Conservation (phyloP, 2,888 invertebrate genomes). For the Chymomyza caudatula region DNA sequence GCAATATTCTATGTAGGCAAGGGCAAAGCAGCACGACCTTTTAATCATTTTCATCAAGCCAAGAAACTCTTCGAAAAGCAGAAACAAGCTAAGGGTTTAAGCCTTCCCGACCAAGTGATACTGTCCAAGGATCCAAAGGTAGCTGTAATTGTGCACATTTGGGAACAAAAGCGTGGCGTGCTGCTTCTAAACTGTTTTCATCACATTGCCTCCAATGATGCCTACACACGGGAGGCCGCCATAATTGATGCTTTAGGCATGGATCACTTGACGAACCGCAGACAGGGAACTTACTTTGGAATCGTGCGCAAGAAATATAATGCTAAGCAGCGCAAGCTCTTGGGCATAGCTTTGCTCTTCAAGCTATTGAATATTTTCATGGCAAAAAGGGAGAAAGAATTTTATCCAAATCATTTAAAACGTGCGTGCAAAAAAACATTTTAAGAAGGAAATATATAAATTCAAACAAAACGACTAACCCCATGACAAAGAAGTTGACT, state of each 20-base stretch:
- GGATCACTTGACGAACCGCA: conserved; percentile 86
- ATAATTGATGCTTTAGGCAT: conserved; percentile 93
- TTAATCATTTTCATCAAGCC: conserved; percentile 80
- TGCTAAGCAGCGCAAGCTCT: conserved; percentile 27
- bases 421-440: neutral
- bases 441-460: neutral
- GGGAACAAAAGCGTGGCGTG: conserved; percentile 89
- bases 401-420: conserved; percentile 19
- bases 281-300: conserved; percentile 89
- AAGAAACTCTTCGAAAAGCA: conserved; percentile 28
- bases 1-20: conserved; percentile 97
- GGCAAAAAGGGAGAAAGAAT: conserved; percentile 30
- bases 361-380: conserved; percentile 35
- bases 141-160: conserved; percentile 89
- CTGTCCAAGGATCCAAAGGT: conserved; percentile 80
- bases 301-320: conserved; percentile 28
- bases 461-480: too few relatives aligned
- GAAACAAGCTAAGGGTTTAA: neutral
- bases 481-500: too few relatives aligned
- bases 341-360: conserved; percentile 47
- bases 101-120: conserved; percentile 3
- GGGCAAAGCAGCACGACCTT: conserved; percentile 91
- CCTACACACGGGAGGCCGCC: conserved; percentile 93
- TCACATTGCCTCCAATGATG: conserved; percentile 92
- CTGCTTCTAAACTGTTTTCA: conserved; percentile 92